phyloP scores from a whole-genome alignment of 37 sponge, comb jelly and placozoan species.

The Lycopodina hypogea region DNA sequence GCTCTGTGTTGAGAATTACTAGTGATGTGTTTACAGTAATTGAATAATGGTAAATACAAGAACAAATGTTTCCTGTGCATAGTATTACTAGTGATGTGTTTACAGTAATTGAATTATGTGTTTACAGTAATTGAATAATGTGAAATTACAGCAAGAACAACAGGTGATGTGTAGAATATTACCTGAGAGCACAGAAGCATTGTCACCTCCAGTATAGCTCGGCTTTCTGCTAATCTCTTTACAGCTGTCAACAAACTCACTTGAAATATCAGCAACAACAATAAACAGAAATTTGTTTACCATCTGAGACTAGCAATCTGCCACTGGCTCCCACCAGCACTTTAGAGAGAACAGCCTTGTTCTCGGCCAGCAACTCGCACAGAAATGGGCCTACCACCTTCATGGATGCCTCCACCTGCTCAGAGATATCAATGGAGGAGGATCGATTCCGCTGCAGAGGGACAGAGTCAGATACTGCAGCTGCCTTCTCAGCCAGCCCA shows the following conservation, averaged over 20 bases:
- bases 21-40: too few relatives aligned
- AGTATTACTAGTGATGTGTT: too few relatives aligned
- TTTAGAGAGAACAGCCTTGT: slow-evolving; percentile 31
- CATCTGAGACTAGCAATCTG: slow-evolving; percentile 49
- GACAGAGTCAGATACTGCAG: not conserved
- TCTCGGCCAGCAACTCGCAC: slow-evolving; percentile 42
- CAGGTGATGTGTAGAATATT: too few relatives aligned
- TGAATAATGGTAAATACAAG: too few relatives aligned
- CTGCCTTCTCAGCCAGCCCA: not conserved
- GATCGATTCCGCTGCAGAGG: not conserved
- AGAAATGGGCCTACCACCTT: slow-evolving; percentile 39
- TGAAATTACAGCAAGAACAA: too few relatives aligned
- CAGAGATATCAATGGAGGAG: slow-evolving; percentile 53
- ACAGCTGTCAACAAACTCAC: slow-evolving; percentile 26
- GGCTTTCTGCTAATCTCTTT: slow-evolving; percentile 27
- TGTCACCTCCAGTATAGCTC: slow-evolving; percentile 65
- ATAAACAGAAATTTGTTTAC: slow-evolving; percentile 1
- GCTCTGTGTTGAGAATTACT: too few relatives aligned
- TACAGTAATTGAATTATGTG: too few relatives aligned
- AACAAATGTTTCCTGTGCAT: too few relatives aligned
- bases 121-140: too few relatives aligned
- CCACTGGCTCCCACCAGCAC: slow-evolving; percentile 51
- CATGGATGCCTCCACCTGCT: slow-evolving; percentile 54
- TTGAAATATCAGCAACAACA: not conserved
- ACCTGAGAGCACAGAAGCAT: slow-evolving; percentile 92